Evolutionary conservation across 2,888 invertebrate genomes (phyloP).

Genomic region (Carabus problematicus): DNA sequence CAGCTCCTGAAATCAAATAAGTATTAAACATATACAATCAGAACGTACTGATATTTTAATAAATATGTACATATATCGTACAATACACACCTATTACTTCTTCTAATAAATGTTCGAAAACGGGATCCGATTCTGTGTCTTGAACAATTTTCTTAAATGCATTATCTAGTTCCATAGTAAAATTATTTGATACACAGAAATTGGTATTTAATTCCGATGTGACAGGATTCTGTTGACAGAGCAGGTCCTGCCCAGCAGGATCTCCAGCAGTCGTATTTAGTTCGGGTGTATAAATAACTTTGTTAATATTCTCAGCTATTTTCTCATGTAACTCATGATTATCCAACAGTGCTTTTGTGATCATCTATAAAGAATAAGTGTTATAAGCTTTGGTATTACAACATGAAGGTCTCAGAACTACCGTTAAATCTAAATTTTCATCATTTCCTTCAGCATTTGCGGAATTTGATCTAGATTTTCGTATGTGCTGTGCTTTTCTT

Average conservation of each 20-base stretch:
- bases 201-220: slow-evolving; percentile 18
- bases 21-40: neutral
- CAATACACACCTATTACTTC: slow-evolving; percentile 57
- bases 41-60: neutral
- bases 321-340: slow-evolving; percentile 63
- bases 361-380: slow-evolving; percentile 51
- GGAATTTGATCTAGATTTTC: slow-evolving; percentile 36
- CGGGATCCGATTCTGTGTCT: slow-evolving; percentile 62
- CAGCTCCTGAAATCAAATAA: neutral
- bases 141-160: slow-evolving; percentile 62
- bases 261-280: neutral
- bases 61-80: neutral
- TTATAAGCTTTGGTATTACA: neutral
- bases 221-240: slow-evolving; percentile 9
- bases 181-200: slow-evolving; percentile 39
- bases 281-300: slow-evolving; percentile 52
- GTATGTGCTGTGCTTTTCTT: slow-evolving; percentile 19
- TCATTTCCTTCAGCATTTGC: slow-evolving; percentile 39
- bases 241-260: slow-evolving; percentile 7
- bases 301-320: slow-evolving; percentile 64
- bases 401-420: neutral
- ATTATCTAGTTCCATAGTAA: slow-evolving; percentile 57
- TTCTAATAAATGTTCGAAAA: slow-evolving; percentile 60
- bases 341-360: slow-evolving; percentile 61
- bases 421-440: slow-evolving; percentile 38